These are phyloP conservation scores for Pterois miles DNA, from an alignment of 2,797 vertebrate species.

Conservation along the genomic window DNA sequence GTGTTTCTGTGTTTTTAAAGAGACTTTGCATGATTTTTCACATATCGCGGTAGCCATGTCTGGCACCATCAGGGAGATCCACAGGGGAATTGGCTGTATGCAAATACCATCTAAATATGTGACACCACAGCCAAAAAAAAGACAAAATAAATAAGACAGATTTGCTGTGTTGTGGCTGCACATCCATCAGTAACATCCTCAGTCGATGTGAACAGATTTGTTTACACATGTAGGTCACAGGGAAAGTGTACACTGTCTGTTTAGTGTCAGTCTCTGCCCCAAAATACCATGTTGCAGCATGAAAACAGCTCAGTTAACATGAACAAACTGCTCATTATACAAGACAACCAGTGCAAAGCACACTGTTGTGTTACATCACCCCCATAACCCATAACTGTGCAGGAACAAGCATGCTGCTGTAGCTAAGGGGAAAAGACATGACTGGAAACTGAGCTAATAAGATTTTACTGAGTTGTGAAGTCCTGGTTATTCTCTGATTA, in stretches of 20 bases:
- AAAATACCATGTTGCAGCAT: neutral
- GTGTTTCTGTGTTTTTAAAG: neutral
- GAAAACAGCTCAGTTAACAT: neutral
- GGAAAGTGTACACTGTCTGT: neutral
- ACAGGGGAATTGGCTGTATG: slow-evolving; percentile 6
- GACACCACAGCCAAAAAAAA: neutral
- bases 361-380: neutral
- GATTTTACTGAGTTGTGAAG: neutral
- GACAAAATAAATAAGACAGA: neutral
- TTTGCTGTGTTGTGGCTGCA: neutral
- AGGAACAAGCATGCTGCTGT: neutral
- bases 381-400: neutral
- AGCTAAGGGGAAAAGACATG: neutral
- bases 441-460: neutral
- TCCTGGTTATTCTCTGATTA: neutral
- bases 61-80: neutral
- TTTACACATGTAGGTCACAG: slow-evolving; percentile 15
- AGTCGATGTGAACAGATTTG: slow-evolving; percentile 4
- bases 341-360: neutral
- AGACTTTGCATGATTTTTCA: slow-evolving; percentile 6
- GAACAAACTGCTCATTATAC: neutral
- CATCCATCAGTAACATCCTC: neutral
- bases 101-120: slow-evolving; percentile 24
- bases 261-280: neutral
- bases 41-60: slow-evolving; percentile 18